These are phyloP conservation scores for Dysmachus trigonus DNA, from an alignment of 2,888 invertebrate species.

Conservation along the genomic window DNA sequence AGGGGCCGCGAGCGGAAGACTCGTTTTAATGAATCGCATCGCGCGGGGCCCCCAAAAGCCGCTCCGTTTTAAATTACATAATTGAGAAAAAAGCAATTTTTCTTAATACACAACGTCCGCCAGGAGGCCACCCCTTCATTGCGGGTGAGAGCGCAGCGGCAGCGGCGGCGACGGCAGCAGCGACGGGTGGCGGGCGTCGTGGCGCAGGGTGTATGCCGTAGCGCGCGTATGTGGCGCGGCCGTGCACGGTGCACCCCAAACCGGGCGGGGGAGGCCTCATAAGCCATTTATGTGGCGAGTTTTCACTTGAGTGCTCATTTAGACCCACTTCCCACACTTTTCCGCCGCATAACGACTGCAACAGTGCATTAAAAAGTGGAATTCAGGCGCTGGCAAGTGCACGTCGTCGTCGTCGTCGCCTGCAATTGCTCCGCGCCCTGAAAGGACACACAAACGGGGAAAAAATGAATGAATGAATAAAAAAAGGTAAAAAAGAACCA, in stretches of 20 bases:
- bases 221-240: background rate
- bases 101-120: conserved; percentile 47
- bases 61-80: conserved; percentile 48
- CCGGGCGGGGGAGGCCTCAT: conserved; percentile 33
- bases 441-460: background rate
- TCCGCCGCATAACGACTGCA: conserved; percentile 38
- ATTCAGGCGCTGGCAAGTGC: conserved; percentile 39
- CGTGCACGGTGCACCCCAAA: background rate
- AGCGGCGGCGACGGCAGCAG: no score
- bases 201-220: background rate
- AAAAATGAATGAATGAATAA: background rate
- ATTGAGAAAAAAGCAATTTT: conserved; percentile 51
- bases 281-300: conserved; percentile 45
- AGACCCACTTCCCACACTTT: conserved; percentile 38
- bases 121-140: conserved; percentile 15
- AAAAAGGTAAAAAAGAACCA: background rate
- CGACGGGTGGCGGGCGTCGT: no score
- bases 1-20: conserved; percentile 6
- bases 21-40: conserved; percentile 38
- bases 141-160: background rate
- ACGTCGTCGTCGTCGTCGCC: conserved; percentile 9
- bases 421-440: conserved; percentile 26
- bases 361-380: conserved; percentile 44
- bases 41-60: conserved; percentile 20
- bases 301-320: conserved; percentile 43